These are phyloP conservation scores for Drosophila tropicalis DNA, from an alignment of 1,140 invertebrate species.

Conservation along the genomic window DNA sequence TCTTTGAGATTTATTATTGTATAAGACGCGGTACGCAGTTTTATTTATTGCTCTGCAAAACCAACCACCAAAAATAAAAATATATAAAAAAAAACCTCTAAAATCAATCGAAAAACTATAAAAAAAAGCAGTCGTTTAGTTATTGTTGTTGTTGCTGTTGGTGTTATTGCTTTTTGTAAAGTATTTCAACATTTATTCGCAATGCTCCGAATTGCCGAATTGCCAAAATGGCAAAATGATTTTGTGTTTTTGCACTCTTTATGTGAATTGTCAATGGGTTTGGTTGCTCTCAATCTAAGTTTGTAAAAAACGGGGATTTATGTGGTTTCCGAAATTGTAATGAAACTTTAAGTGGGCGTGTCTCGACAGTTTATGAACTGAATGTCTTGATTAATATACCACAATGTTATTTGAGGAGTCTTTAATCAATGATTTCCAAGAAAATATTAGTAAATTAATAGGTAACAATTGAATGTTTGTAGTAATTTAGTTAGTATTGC, in stretches of 20 bases:
- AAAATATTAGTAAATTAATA: too few relatives aligned
- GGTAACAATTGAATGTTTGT: too few relatives aligned
- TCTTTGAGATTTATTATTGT: constrained; percentile 75
- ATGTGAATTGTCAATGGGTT: constrained; percentile 64
- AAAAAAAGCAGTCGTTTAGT: constrained; percentile 72
- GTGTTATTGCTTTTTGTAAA: constrained; percentile 68
- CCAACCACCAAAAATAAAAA: constrained; percentile 14
- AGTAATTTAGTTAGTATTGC: too few relatives aligned
- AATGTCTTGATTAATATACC: constrained; percentile 6
- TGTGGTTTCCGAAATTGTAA: constrained; percentile 16
- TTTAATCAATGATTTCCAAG: neutral
- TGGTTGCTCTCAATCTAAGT: constrained; percentile 53
- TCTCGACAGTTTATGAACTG: neutral
- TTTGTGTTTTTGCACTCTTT: constrained; percentile 30
- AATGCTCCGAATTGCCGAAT: constrained; percentile 74
- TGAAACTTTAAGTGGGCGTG: constrained; percentile 33
- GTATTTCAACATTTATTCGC: constrained; percentile 77
- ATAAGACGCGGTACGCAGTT: constrained; percentile 71
- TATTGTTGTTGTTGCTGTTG: constrained; percentile 70
- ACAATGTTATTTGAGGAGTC: neutral
- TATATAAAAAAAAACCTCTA: constrained; percentile 40
- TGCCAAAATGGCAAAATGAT: constrained; percentile 71
- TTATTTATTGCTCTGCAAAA: constrained; percentile 75
- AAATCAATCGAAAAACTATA: constrained; percentile 80
- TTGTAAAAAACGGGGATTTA: constrained; percentile 17